Evolutionary conservation across 2,113 vertebrate species (phyloP), one percentile per base, ranked within the genome.

Genomic region (Caranx melampygus): DNA sequence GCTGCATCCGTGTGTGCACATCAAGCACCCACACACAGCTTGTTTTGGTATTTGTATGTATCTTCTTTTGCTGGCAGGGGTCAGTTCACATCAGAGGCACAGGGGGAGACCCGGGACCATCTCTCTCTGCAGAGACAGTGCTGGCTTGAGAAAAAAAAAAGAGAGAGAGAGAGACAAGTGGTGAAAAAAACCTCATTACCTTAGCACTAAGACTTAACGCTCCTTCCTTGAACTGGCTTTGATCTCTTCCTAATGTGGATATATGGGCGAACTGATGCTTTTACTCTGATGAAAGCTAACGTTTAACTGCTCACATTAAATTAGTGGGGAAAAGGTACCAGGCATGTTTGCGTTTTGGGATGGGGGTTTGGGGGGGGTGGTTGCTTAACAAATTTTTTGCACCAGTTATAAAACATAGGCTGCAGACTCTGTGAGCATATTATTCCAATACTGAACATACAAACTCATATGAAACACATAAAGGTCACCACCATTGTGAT

Each of bases 281-380:
- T 89, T 61, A 88, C 81, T 64, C 51, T 57, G 79, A 87, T 91
- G 87, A 90, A 89, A 84, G 82, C 86, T 79, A 83, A 88, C 81
- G 75, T 61, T 91, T 89, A 87, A 87, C 83, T 42, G 68, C 78
- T 85, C 81, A 72, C 51, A 64, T 88, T 88, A 87, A 87, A 89
- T 81, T 68, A 82, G 78, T 4, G 7, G 61, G 61, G 40, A 64
- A 57, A 78, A 75, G 67, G 54, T 67, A 79, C 73, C 45, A 4
- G 57, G 54, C 35, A 34, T 77, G 62, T 87, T 86, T 81, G 72
- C 42, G 61, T 88, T 83, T 78, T 61, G 21, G 31, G 59, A 49
- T 5, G 34, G 62, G 10, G 1, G 13, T 6, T 34, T 40, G 21
- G 16, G 14, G 33, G 15, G 3, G 21, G 57, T 6, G 60, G 20